Conservation (phyloP, 2,113 vertebrate species). For the Notothenia rossii region DNA sequence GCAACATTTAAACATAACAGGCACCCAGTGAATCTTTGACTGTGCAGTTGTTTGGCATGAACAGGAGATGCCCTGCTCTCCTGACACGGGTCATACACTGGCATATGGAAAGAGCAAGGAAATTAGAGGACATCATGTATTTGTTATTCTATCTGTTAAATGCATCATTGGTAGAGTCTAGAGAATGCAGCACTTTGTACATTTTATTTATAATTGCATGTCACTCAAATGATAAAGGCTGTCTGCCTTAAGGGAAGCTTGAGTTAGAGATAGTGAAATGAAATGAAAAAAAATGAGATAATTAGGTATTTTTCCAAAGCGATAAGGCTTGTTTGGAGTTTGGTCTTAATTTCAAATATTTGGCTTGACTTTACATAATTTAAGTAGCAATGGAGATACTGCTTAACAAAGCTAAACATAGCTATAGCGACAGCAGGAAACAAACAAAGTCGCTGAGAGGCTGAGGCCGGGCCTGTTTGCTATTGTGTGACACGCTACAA, state of each 20-base stretch:
- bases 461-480: too few relatives aligned
- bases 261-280: not conserved
- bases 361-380: not conserved
- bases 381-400: not conserved
- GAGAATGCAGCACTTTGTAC: not conserved
- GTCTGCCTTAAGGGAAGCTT: constrained; percentile 12
- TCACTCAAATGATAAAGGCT: constrained; percentile 38
- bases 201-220: constrained; percentile 37
- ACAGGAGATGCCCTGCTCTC: constrained; percentile 35
- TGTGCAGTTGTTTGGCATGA: constrained; percentile 53
- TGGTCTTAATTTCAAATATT: not conserved
- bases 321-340: not conserved
- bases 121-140: not conserved
- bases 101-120: not conserved
- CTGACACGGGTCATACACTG: constrained; percentile 41
- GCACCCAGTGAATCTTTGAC: constrained; percentile 3
- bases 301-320: not conserved
- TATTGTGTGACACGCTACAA: too few relatives aligned
- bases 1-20: constrained; percentile 23
- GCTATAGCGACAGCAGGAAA: not conserved
- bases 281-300: constrained; percentile 12
- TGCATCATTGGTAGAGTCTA: not conserved
- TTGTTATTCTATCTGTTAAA: constrained; percentile 1
- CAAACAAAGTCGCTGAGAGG: too few relatives aligned
- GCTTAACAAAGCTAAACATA: constrained; percentile 20